Percentiles rank a stretch among this genome's conserved stretches.
Conservation (phyloP, 2,888 invertebrate species). For the Tetranychus piercei region DNA sequence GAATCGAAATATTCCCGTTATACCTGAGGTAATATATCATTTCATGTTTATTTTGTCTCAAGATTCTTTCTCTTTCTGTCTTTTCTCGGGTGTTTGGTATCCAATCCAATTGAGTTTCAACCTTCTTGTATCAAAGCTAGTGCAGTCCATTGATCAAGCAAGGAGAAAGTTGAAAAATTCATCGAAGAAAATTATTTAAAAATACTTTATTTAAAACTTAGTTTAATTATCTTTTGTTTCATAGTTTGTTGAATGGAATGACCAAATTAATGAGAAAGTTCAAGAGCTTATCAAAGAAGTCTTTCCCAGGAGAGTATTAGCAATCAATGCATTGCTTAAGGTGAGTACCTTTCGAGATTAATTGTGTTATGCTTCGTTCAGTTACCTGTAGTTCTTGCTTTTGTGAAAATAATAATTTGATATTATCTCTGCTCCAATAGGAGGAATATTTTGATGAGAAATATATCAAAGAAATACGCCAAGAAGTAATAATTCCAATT, state of each 20-base stretch:
- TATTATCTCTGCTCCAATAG: constrained; percentile 27
- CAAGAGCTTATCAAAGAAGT: constrained; percentile 69
- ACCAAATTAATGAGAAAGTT: constrained; percentile 37
- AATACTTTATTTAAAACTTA: too few relatives aligned
- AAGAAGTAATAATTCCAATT: constrained; percentile 69
- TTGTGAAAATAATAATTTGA: constrained; percentile 11
- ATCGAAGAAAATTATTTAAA: too few relatives aligned
- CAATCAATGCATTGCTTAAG: constrained; percentile 65
- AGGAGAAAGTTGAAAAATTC: too few relatives aligned
- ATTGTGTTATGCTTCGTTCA: too few relatives aligned
- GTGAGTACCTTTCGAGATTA: constrained; percentile 26
- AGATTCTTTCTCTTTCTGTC: too few relatives aligned
- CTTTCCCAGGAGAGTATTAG: constrained; percentile 81
- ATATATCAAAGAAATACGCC: constrained; percentile 56
- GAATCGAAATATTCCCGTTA: too few relatives aligned
- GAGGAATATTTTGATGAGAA: constrained; percentile 60
- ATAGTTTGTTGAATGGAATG: constrained; percentile 19
- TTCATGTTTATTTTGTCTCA: too few relatives aligned
- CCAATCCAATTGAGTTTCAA: too few relatives aligned
- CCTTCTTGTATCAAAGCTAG: too few relatives aligned
- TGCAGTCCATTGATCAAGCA: too few relatives aligned
- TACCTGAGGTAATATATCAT: too few relatives aligned
- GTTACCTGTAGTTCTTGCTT: background rate
- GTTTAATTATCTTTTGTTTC: background rate
- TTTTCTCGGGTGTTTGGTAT: too few relatives aligned